A percentile compares a stretch with the other conserved stretches of the same genome.
Evolutionary conservation across 2,113 vertebrate genomes (phyloP).

Genomic region (Sphaerodactylus townsendi): DNA sequence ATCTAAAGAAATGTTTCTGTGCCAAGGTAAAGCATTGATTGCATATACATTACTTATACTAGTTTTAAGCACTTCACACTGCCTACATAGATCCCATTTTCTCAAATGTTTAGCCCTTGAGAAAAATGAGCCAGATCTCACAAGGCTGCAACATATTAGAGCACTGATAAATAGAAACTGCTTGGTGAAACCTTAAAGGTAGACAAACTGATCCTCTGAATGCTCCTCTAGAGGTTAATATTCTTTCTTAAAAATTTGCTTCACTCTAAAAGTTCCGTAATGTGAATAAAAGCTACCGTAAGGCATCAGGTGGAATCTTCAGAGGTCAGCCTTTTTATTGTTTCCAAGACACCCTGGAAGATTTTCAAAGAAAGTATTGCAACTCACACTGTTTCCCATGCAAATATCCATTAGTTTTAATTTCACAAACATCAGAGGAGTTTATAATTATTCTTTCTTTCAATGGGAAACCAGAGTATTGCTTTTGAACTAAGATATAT

Average conservation of each 20-base stretch:
- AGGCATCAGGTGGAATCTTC: background rate
- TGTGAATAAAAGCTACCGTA: constrained; percentile 23
- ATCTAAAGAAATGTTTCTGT: constrained; percentile 47
- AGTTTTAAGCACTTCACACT: background rate
- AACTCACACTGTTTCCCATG: background rate
- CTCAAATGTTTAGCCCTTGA: constrained; percentile 49
- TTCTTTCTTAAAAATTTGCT: constrained; percentile 38
- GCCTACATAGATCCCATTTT: constrained; percentile 52
- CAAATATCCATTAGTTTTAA: background rate
- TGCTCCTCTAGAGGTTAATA: constrained; percentile 43
- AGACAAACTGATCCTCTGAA: background rate
- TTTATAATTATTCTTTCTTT: constrained; percentile 34
- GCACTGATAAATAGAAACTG: background rate
- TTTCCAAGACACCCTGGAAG: constrained; percentile 17
- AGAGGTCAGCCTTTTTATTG: background rate
- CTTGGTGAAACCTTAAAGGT: background rate
- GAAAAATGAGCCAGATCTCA: constrained; percentile 36
- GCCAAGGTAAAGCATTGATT: constrained; percentile 46
- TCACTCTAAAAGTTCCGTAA: constrained; percentile 34
- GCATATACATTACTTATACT: constrained; percentile 3
- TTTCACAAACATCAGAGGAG: background rate
- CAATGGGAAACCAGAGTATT: constrained; percentile 24
- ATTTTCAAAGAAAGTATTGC: constrained; percentile 25
- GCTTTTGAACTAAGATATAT: constrained; percentile 10
- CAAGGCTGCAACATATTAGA: constrained; percentile 43